Evolutionary conservation across 2,797 vertebrate genomes (phyloP), one percentile per base, ranked within the genome.

Genomic region (Tenualosa ilisha): DNA sequence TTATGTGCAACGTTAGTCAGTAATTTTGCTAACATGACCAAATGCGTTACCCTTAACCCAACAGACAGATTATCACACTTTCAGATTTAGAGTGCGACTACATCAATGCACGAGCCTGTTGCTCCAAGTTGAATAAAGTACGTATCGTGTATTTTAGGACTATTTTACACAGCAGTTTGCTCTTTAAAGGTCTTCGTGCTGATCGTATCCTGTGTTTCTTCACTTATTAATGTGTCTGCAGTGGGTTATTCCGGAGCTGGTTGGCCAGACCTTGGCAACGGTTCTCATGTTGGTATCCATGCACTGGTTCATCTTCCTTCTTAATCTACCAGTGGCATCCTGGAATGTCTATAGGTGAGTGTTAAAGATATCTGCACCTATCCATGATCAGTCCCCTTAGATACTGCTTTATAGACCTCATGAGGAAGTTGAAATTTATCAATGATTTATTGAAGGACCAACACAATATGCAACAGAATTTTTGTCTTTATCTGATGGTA

Each of bases 71-170:
- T 88, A 99, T 99, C 89, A 99, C 98, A 0, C 87, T 99, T 37
- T 99, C 98, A 72, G 98, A 99, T 94, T 95, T 99, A 90, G 98
- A 99, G 93, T 99, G 98, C 91, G 98, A 99, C 93, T 99, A 99
- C 92, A 99, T 99, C 90, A 99, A 99, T 0, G 98, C 98, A 3
- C 93, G 98, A 89, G 96, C 98, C 0, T 99, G 98, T 95, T 99
- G 98, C 92, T 98, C 98, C 83, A 99, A 99, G 89, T 95, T 99
- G 51, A 99, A 99, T 93, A 99, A 98, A 96, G 98, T 99, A 95
- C 91, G 91, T 89, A 9, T 12, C 3, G 46, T 46, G 0, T 5
- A 22, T 6, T 22, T 40, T 12, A 51, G 12, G 7, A 56, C 9
- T 22, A 31, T 50, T n/a, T 40, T 68, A 61, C 6, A 24, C 7